A percentile compares a stretch with the other conserved stretches of the same genome.
phyloP scores from a whole-genome alignment of 1,140 invertebrate genomes.

The Chelonus insularis region DNA sequence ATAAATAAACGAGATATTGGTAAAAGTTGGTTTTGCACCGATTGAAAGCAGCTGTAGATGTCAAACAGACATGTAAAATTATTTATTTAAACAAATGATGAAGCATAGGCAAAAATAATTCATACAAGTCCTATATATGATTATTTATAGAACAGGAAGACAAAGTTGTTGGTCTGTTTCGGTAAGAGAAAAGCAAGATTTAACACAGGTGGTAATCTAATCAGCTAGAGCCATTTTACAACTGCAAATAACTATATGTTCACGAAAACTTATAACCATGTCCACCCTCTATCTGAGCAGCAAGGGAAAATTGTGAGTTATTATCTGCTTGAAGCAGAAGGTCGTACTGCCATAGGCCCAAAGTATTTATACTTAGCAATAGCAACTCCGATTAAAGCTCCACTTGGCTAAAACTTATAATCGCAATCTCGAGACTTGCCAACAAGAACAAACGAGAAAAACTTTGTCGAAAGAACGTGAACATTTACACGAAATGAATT shows the following conservation, averaged over 20 bases:
- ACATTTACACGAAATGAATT: constrained; percentile 4
- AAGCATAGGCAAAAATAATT: too few species aligned
- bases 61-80: too few species aligned
- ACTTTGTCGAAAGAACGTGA: not conserved
- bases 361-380: constrained; percentile 25
- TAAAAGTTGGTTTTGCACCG: too few species aligned
- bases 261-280: too few species aligned
- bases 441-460: not conserved
- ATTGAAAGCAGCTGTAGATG: too few species aligned
- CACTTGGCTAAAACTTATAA: not conserved
- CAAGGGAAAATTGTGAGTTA: constrained; percentile 37
- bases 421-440: not conserved
- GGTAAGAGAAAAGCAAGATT: not conserved
- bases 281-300: too few species aligned
- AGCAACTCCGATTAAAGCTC: constrained; percentile 25
- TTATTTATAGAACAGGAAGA: not conserved
- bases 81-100: too few species aligned
- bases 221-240: too few species aligned
- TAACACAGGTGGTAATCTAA: not conserved
- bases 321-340: constrained; percentile 43
- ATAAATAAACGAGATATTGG: not conserved
- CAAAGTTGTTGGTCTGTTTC: not conserved
- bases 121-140: too few species aligned
- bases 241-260: too few species aligned
- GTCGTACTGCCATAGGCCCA: constrained; percentile 14